phyloP scores from a whole-genome alignment of 2,888 invertebrate species.

The Phalera bucephala region DNA sequence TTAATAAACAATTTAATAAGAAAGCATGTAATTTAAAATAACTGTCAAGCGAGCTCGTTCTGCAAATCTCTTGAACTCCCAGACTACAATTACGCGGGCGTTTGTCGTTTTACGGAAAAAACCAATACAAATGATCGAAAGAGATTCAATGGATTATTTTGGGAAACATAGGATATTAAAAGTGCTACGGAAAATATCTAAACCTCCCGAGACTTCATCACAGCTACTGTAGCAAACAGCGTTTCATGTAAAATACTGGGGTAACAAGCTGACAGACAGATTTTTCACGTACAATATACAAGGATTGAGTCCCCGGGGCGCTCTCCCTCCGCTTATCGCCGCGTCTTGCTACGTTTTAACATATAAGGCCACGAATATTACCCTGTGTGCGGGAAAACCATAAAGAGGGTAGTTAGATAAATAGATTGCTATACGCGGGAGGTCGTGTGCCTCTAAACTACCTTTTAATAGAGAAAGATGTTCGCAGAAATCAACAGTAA shows the following conservation, averaged over 20 bases:
- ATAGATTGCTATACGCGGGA: constrained; percentile 57
- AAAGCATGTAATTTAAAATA: too few relatives aligned
- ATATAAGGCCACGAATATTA: constrained; percentile 42
- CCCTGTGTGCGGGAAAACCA: constrained; percentile 51
- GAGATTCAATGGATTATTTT: too few relatives aligned
- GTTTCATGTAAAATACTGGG: constrained; percentile 18
- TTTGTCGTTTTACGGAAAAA: too few relatives aligned
- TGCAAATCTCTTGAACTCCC: too few relatives aligned
- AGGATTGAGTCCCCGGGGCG: constrained; percentile 22
- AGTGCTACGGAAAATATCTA: constrained; percentile 5
- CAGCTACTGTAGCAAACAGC: constrained; percentile 14
- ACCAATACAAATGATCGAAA: too few relatives aligned
- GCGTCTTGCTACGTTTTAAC: constrained; percentile 23
- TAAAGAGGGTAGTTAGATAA: constrained; percentile 66
- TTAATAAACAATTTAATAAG: too few relatives aligned
- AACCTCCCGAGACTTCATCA: constrained; percentile 18
- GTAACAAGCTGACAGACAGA: constrained; percentile 30
- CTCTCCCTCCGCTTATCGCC: constrained; percentile 24
- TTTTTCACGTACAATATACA: constrained; percentile 26
- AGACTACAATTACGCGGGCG: too few relatives aligned
- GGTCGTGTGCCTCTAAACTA: constrained; percentile 56
- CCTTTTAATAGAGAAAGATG: constrained; percentile 66
- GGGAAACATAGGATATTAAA: too few relatives aligned
- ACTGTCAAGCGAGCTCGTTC: too few relatives aligned
- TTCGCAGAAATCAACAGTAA: constrained; percentile 62